Evolutionary conservation across 2,113 vertebrate species (phyloP).

Genomic region (Aspiorhynchus laticeps): DNA sequence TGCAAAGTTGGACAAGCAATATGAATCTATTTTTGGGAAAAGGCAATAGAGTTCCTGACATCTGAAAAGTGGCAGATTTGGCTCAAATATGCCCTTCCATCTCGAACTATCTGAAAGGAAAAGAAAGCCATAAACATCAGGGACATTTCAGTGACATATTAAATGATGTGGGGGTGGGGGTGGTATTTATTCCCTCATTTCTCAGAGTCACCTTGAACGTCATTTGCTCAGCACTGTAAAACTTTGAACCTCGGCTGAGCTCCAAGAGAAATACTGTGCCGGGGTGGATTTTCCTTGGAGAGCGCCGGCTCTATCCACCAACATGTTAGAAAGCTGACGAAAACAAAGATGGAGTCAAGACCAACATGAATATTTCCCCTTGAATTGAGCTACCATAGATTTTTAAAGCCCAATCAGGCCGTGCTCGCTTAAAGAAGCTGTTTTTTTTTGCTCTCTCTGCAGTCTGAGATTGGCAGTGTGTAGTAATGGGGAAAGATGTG

Average conservation of each 20-base stretch:
- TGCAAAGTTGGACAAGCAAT: slow-evolving; percentile 36
- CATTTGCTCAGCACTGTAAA: slow-evolving; percentile 14
- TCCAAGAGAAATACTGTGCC: not conserved
- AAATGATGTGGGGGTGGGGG: slow-evolving; percentile 14
- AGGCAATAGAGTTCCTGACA: not conserved
- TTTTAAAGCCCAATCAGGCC: not conserved
- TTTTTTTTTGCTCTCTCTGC: not conserved
- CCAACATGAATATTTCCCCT: slow-evolving; percentile 31
- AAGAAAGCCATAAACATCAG: slow-evolving; percentile 31
- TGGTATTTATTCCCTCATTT: slow-evolving; percentile 19
- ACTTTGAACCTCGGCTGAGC: slow-evolving; percentile 28
- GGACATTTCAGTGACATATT: slow-evolving; percentile 27
- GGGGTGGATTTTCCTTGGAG: not conserved
- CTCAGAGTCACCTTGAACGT: slow-evolving; percentile 19
- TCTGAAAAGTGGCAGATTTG: not conserved
- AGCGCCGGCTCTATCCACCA: not conserved
- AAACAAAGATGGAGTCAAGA: slow-evolving; percentile 27
- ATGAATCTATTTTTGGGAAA: not conserved
- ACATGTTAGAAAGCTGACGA: not conserved
- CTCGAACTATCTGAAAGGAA: not conserved
- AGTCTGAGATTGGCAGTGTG: not conserved
- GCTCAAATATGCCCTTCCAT: not conserved
- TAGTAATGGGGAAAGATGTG: slow-evolving; percentile 23
- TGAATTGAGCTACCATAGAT: slow-evolving; percentile 30
- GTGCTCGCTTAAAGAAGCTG: not conserved